phyloP scores from a whole-genome alignment of 2,888 invertebrate genomes.

The Nomada lathburiana region DNA sequence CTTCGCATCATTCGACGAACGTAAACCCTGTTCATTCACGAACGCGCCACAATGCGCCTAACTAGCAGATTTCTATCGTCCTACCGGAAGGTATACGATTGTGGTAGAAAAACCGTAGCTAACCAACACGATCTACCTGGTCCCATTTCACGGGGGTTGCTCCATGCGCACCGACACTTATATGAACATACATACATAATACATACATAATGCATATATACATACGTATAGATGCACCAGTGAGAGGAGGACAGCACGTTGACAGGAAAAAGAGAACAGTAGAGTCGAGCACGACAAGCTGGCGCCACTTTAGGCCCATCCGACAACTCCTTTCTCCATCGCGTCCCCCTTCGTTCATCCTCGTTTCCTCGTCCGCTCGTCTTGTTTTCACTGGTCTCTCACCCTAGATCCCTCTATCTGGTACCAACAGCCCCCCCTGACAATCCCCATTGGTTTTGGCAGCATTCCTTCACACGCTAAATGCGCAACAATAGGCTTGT shows the following conservation, averaged over 20 bases:
- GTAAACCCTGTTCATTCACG: conserved; percentile 77
- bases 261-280: conserved; percentile 46
- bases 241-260: conserved; percentile 51
- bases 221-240: conserved; percentile 3
- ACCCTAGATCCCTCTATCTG: conserved; percentile 45
- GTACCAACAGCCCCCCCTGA: conserved; percentile 55
- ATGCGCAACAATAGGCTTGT: conserved; percentile 83
- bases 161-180: conserved; percentile 32
- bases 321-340: conserved; percentile 55
- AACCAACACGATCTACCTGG: conserved; percentile 66
- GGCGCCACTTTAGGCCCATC: conserved; percentile 79
- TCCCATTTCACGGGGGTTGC: conserved; percentile 61
- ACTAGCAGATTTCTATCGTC: conserved; percentile 76
- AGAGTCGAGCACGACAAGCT: conserved; percentile 76
- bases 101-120: conserved; percentile 68
- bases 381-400: conserved; percentile 51
- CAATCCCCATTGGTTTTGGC: conserved; percentile 77
- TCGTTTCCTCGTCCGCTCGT: conserved; percentile 50
- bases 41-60: conserved; percentile 78
- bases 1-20: conserved; percentile 52
- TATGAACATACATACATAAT: not conserved
- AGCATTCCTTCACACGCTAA: conserved; percentile 83
- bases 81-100: conserved; percentile 52
- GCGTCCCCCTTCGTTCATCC: conserved; percentile 46
- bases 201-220: not conserved